phyloP scores from a whole-genome alignment of 2,797 vertebrate genomes.

The Heterohyrax brucei region DNA sequence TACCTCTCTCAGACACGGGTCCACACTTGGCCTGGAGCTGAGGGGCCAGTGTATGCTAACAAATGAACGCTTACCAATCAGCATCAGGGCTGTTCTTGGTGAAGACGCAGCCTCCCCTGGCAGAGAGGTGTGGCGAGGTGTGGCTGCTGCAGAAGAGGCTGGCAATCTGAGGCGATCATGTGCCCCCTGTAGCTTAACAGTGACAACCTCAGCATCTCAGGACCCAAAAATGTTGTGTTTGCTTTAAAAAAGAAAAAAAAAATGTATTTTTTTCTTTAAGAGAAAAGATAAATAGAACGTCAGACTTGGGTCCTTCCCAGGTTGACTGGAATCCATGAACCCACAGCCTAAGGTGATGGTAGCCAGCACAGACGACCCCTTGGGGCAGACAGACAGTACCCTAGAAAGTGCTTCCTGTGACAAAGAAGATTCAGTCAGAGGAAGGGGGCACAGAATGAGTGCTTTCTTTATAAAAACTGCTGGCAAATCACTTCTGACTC shows the following conservation, averaged over 20 bases:
- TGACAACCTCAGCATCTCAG: background rate
- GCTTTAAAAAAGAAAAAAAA: background rate
- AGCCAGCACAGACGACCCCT: background rate
- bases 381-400: background rate
- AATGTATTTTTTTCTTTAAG: background rate
- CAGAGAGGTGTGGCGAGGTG: background rate
- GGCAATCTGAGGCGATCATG: background rate
- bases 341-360: background rate
- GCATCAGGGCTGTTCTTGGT: background rate
- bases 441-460: background rate
- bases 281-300: slow-evolving; percentile 16
- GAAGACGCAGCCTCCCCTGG: background rate
- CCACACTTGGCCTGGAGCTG: background rate
- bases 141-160: background rate
- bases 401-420: background rate
- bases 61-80: background rate
- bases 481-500: no score
- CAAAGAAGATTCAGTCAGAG: background rate
- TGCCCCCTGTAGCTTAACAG: background rate
- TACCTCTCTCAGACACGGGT: background rate
- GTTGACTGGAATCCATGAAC: background rate
- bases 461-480: background rate
- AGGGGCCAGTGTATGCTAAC: background rate
- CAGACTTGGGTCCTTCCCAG: slow-evolving; percentile 36
- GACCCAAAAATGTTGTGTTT: background rate